These are phyloP conservation scores for Toxonevra muliebris DNA, from an alignment of 2,888 invertebrate species.

Conservation along the genomic window DNA sequence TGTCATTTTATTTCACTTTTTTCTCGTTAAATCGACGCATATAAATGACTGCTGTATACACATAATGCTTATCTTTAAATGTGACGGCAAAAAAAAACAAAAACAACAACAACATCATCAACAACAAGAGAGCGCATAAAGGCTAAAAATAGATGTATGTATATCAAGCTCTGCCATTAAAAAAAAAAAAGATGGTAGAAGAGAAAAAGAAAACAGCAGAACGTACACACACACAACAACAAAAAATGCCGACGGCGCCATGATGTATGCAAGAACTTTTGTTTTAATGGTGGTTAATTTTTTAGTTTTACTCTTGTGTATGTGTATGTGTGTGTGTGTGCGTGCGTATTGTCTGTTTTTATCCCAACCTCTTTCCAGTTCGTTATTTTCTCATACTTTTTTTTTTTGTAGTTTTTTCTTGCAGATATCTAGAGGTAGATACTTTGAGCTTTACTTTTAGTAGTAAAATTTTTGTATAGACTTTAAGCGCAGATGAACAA, in stretches of 20 bases:
- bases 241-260: conserved; percentile 17
- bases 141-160: background rate
- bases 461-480: too few relatives aligned
- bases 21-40: background rate
- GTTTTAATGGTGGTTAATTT: conserved; percentile 20
- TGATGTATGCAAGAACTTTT: conserved; percentile 24
- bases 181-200: background rate
- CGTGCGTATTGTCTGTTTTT: too few relatives aligned
- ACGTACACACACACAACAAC: background rate
- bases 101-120: background rate
- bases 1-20: background rate
- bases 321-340: too few relatives aligned
- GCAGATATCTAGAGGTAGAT: too few relatives aligned
- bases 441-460: too few relatives aligned
- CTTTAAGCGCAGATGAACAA: too few relatives aligned
- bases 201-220: background rate
- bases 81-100: background rate
- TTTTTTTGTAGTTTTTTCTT: too few relatives aligned
- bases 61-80: background rate
- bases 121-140: background rate
- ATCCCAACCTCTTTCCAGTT: too few relatives aligned
- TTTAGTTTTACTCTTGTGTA: conserved; percentile 13
- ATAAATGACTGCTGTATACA: background rate
- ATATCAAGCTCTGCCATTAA: background rate
- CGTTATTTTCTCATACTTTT: too few relatives aligned